These are phyloP conservation scores for Stenichneumon culpator DNA, from an alignment of 2,888 invertebrate species.

Conservation along the genomic window DNA sequence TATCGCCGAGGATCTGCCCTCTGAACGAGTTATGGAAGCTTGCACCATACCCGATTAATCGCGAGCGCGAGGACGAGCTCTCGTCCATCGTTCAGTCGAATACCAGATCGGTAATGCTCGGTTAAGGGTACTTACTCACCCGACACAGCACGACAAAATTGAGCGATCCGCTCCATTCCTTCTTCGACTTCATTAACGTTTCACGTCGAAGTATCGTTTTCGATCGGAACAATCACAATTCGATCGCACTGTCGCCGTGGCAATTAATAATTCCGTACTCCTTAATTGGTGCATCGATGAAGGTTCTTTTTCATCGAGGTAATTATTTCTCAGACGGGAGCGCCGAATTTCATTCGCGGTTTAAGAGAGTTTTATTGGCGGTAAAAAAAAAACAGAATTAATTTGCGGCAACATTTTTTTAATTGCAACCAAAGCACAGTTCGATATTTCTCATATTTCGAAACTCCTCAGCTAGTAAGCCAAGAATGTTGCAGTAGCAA, in stretches of 20 bases:
- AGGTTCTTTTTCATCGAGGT: background rate
- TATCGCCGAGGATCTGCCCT: slow-evolving; percentile 66
- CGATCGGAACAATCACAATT: background rate
- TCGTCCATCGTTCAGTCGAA: slow-evolving; percentile 7
- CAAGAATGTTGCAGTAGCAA: background rate
- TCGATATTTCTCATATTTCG: too few relatives aligned
- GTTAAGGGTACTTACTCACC: slow-evolving; percentile 16
- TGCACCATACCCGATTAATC: slow-evolving; percentile 55
- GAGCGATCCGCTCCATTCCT: background rate
- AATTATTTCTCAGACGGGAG: background rate
- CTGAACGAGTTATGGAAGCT: slow-evolving; percentile 62
- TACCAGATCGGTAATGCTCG: slow-evolving; percentile 15
- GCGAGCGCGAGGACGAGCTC: slow-evolving; percentile 19
- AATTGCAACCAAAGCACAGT: too few relatives aligned
- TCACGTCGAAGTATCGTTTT: background rate
- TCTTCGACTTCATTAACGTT: background rate
- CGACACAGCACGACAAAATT: background rate
- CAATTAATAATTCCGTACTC: background rate
- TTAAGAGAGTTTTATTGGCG: too few relatives aligned
- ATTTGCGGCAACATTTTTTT: too few relatives aligned
- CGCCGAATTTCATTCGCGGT: too few relatives aligned
- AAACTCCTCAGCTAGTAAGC: too few relatives aligned
- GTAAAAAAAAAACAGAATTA: too few relatives aligned
- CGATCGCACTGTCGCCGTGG: background rate
- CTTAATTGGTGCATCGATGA: background rate